Evolutionary conservation across 2,888 invertebrate genomes (phyloP), one percentile per base, ranked within the genome.

Genomic region (Brachyopa scutellaris): DNA sequence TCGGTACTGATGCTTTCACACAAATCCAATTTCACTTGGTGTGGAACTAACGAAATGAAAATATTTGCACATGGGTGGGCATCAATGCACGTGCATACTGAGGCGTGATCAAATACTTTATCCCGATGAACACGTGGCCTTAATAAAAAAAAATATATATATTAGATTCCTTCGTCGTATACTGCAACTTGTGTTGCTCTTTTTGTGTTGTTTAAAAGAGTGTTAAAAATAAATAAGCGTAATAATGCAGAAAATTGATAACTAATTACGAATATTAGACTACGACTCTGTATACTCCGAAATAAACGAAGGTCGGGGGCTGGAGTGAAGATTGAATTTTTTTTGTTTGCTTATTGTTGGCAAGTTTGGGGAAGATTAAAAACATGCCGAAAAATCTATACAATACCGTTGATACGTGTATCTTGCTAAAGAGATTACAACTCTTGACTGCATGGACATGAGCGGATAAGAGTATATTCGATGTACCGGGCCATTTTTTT

Each of bases 171-270:
- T 23, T 19, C 9, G 26, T 13, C 55, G 49, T 59, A 38, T 33
- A 57, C 49, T 73, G 36, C 13, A 36, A 61, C 45, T 47, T 53
- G 36, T 55, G 57, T 49, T 82, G 76, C 61, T 51, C 76, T 55
- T 77, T 76, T 77, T 45, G 40, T 64, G 31, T 59, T 70, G 59
- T 61, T 82, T 77, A 61, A 82, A 82, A 66, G 73, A 70, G 70
- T 82, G 82, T 72, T 82, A 69, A 76, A 76, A 67, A 23, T 76
- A 67, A 76, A 76, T 67, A 86, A 85, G 79, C 85, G 85, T 89
- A 89, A 89, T 89, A 89, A 89, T 88, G 89, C 89, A 87, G 88
- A 88, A 89, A 89, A 89, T 89, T 88, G 88, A 88, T 87, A 88
- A 87, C 87, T 87, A 87, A 88, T 87, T 76, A 82, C 70, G 59